These are phyloP conservation scores for Amphiura filiformis DNA, from an alignment of 35 echinoderm and acorn worm genomes.

Conservation along the genomic window DNA sequence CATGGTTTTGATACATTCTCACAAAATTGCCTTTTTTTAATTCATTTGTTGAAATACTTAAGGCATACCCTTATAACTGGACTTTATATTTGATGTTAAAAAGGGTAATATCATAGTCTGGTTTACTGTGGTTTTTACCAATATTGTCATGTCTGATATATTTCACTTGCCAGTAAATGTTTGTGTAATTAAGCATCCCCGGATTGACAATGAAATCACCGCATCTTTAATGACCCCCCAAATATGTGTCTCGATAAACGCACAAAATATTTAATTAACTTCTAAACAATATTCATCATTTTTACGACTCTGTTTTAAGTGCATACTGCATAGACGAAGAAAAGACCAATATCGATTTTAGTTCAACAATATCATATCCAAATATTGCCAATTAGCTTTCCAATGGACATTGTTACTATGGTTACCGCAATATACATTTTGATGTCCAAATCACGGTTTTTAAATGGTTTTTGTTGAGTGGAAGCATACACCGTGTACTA, in stretches of 20 bases:
- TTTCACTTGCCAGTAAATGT: too few species aligned
- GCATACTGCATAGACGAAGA: not conserved
- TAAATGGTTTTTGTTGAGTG: not conserved
- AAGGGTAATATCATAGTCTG: too few species aligned
- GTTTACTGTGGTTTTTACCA: not conserved
- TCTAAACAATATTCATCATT: not conserved
- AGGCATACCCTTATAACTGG: too few species aligned
- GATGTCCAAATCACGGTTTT: not conserved
- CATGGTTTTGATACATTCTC: too few species aligned
- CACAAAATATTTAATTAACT: not conserved
- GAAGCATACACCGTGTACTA: not conserved
- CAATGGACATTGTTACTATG: not conserved
- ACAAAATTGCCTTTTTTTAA: too few species aligned
- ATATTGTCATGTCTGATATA: not conserved
- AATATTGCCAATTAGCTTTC: conserved; percentile 1
- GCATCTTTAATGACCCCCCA: not conserved
- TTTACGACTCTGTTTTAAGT: not conserved
- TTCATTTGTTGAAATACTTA: too few species aligned
- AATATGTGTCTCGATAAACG: not conserved
- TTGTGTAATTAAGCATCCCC: not conserved
- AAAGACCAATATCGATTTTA: not conserved
- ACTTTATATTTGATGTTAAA: too few species aligned
- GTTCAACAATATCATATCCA: not conserved
- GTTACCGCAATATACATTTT: not conserved
- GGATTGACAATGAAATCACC: not conserved